Evolutionary conservation across 2,888 invertebrate genomes (phyloP).

Genomic region (Tholera decimalis): DNA sequence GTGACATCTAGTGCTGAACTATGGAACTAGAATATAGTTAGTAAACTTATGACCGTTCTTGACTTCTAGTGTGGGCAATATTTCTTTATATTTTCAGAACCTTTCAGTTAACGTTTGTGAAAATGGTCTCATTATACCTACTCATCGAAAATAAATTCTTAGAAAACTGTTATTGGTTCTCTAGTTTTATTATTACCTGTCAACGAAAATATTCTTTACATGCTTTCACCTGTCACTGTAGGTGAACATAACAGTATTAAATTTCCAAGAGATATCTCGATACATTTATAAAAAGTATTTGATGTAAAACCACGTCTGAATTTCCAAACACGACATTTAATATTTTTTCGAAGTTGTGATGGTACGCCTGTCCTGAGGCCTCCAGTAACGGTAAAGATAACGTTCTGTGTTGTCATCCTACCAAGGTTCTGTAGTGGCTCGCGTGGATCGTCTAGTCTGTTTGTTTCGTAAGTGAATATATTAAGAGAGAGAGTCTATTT

Average conservation of each 20-base stretch:
- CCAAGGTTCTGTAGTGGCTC: no score
- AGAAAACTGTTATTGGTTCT: background rate
- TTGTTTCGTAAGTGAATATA: no score
- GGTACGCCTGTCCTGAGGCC: no score
- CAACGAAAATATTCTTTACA: background rate
- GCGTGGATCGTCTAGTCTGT: no score
- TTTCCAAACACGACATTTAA: no score
- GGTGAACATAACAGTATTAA: conserved; percentile 3
- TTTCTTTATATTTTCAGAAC: conserved; percentile 9
- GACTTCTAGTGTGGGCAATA: conserved; percentile 15
- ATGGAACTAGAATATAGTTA: conserved; percentile 16
- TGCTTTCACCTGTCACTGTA: background rate
- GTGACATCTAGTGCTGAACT: conserved; percentile 15
- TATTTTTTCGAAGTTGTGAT: no score
- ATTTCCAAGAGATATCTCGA: background rate
- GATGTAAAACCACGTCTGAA: background rate
- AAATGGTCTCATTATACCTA: background rate
- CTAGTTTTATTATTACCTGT: background rate
- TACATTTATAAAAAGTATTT: background rate
- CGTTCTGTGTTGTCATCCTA: no score
- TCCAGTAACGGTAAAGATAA: no score
- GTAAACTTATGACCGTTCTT: conserved; percentile 20
- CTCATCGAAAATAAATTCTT: background rate
- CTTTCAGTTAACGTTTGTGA: conserved; percentile 21
- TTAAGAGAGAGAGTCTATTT: no score